Evolutionary conservation across 2,113 vertebrate species (phyloP), one percentile per base, ranked within the genome.

Genomic region (Catharus bicknelli): DNA sequence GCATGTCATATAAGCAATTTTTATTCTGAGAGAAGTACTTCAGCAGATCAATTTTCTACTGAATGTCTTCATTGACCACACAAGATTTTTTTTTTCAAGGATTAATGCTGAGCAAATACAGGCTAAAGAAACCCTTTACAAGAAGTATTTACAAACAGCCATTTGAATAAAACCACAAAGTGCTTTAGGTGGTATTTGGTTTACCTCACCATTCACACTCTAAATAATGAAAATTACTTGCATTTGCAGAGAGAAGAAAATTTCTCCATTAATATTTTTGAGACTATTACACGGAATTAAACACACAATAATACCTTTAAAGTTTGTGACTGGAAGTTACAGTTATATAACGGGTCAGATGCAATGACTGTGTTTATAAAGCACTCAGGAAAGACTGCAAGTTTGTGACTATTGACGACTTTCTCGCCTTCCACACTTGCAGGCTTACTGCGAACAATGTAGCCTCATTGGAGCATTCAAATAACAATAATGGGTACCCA

Each of bases 101-200:
- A 85, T n/a, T 95, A 95, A 92, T 90, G 87, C 10, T 94, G 66
- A 92, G 93, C 78, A 96, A 95, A 96, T 47, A 94, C 55, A 76
- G 84, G 20, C 32, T 74, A 93, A 92, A 94, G 74, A 92, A 95
- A 93, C 82, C 27, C 81, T 93, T 85, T 85, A 51, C 86, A 91
- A 94, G 81, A 94, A 92, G 74, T 95, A 93, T 95, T 96, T 96
- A 96, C 94, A 96, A 96, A 95, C 86, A 94, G 54, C 34, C 42
- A 93, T 95, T 92, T 88, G 93, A 95, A 92, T 92, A 83, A 97
- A 97, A 90, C 94, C 94, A 90, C 88, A 92, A 95, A 93, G 94
- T 95, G 69, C 90, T 90, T 95, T 63, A 85, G 75, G 85, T 66
- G 84, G 81, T 83, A 85, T 87, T 94, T 90, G 89, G 90, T 87